phyloP scores from a whole-genome alignment of 2,797 vertebrate species.

The Capromys pilorides region DNA sequence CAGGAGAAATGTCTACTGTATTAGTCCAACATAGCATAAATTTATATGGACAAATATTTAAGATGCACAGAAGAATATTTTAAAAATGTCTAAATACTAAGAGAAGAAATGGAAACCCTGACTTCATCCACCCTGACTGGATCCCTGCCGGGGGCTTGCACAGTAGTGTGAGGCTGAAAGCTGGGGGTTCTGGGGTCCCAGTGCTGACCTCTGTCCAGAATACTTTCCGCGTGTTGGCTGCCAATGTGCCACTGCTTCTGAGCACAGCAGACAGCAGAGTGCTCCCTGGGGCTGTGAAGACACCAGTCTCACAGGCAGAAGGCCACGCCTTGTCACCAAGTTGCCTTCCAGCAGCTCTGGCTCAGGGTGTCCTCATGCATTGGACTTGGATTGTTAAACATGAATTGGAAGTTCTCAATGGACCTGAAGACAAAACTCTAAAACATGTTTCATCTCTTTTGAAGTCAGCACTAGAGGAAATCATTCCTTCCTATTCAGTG shows the following conservation, averaged over 20 bases:
- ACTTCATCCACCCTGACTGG: not conserved
- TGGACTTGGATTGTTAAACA: not conserved
- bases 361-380: not conserved
- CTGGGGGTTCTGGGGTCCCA: too few relatives aligned
- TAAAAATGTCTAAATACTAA: not conserved
- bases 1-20: not conserved
- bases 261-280: not conserved
- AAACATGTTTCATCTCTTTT: not conserved
- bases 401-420: not conserved
- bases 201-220: accelerated
- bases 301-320: accelerated
- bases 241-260: accelerated
- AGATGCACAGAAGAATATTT: not conserved
- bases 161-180: too few relatives aligned
- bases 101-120: not conserved
- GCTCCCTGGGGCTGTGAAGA: not conserved
- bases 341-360: not conserved
- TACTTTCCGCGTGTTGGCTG: not conserved
- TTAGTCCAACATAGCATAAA: not conserved
- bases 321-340: accelerated
- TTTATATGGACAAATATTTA: not conserved
- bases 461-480: not conserved
- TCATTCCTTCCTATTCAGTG: not conserved
- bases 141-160: too few relatives aligned
- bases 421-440: not conserved